Evolutionary conservation across 2,113 vertebrate genomes (phyloP).

Genomic region (Ictalurus furcatus): DNA sequence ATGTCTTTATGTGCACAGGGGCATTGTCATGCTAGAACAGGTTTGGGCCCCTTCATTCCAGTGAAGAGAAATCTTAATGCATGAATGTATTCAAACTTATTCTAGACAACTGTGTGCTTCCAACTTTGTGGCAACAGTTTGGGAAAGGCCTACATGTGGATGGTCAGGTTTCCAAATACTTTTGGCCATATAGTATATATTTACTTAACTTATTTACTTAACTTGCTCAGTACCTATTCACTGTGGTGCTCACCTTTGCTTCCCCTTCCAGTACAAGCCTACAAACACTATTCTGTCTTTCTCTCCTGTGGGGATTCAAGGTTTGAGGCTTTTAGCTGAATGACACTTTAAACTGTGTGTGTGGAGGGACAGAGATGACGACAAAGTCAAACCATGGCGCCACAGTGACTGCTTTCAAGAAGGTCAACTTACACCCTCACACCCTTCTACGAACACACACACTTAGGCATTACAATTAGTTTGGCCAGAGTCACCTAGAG

Average conservation of each 20-base stretch:
- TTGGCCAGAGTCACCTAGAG: background rate
- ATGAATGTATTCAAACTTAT: background rate
- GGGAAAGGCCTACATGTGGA: background rate
- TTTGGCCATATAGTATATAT: background rate
- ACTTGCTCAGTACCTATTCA: constrained; percentile 2
- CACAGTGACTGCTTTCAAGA: constrained; percentile 26
- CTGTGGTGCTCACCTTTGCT: background rate
- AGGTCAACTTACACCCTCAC: constrained; percentile 17
- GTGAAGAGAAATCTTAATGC: background rate
- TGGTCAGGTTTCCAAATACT: background rate
- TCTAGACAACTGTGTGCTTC: background rate
- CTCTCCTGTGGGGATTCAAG: constrained; percentile 11
- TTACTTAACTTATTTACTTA: background rate
- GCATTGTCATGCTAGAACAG: background rate
- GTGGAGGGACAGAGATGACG: background rate
- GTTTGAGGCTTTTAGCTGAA: constrained; percentile 37
- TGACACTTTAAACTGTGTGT: constrained; percentile 27
- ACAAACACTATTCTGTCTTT: constrained; percentile 15
- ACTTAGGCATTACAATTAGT: background rate
- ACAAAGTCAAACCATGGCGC: constrained; percentile 12
- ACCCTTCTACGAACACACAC: constrained; percentile 4
- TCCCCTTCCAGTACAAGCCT: background rate
- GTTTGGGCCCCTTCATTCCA: background rate
- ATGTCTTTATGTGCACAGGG: background rate
- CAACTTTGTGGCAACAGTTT: background rate